Conservation (phyloP, 2,888 invertebrate species). For the Eilema griseolum region DNA sequence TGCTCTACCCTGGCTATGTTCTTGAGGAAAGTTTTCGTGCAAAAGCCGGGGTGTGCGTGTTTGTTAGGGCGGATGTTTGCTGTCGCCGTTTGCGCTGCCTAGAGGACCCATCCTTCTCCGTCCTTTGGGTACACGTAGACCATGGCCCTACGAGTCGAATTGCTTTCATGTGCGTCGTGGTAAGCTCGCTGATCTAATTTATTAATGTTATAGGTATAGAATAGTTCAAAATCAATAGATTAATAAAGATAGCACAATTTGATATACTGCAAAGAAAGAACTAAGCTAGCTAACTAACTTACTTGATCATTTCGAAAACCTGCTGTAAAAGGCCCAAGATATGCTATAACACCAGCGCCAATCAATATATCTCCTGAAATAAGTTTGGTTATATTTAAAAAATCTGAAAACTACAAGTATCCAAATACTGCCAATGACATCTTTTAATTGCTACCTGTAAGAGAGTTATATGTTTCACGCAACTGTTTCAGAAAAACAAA, state of each 20-base stretch:
- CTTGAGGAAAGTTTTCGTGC: no score
- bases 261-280: background rate
- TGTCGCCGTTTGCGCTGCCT: no score
- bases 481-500: constrained; percentile 76
- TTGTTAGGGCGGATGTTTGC: no score
- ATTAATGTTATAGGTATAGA: background rate
- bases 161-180: no score
- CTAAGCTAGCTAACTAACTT: constrained; percentile 30
- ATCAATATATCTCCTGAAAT: constrained; percentile 94
- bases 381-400: background rate
- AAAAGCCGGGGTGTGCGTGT: no score
- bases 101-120: no score
- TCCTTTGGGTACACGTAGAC: no score
- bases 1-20: no score
- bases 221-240: no score
- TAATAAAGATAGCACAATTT: background rate
- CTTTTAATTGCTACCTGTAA: constrained; percentile 86
- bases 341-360: constrained; percentile 95
- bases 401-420: background rate
- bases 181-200: no score
- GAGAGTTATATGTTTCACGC: constrained; percentile 89
- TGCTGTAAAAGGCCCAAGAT: constrained; percentile 95
- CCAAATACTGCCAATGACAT: background rate
- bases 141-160: no score
- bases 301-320: constrained; percentile 88